Evolutionary conservation across 2,797 vertebrate genomes (phyloP).

Genomic region (Balearica regulorum): DNA sequence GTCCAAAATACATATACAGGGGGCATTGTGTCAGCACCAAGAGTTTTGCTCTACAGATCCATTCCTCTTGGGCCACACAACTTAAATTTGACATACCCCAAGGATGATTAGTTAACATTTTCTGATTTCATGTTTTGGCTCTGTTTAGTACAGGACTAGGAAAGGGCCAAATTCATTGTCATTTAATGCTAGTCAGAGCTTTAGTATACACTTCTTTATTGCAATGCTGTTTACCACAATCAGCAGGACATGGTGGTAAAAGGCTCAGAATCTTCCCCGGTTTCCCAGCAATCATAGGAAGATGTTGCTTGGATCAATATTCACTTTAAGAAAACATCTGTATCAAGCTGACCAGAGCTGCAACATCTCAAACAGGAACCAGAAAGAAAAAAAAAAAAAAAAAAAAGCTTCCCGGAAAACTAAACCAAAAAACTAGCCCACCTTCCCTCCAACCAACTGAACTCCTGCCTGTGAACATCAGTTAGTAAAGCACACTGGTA

Average conservation of each 20-base stretch:
- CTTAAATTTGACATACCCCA: background rate
- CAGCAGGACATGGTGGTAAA: background rate
- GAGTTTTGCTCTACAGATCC: background rate
- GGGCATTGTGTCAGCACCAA: background rate
- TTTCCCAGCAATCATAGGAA: background rate
- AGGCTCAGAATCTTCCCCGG: background rate
- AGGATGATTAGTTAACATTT: background rate
- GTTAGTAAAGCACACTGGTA: background rate
- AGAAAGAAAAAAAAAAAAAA: background rate
- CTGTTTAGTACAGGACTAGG: background rate
- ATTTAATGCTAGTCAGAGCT: background rate
- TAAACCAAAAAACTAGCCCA: background rate
- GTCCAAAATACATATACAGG: fast-evolving
- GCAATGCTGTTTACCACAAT: background rate
- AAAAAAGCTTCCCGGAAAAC: background rate
- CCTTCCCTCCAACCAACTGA: background rate
- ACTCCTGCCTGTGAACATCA: background rate
- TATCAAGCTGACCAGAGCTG: background rate
- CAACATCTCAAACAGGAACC: background rate
- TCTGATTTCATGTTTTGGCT: background rate
- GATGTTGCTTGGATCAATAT: background rate
- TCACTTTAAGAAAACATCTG: background rate
- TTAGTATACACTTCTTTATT: background rate
- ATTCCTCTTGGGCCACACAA: background rate
- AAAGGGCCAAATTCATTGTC: background rate